Conservation (phyloP, 2,888 invertebrate species). For the Drosophila percnosoma region DNA sequence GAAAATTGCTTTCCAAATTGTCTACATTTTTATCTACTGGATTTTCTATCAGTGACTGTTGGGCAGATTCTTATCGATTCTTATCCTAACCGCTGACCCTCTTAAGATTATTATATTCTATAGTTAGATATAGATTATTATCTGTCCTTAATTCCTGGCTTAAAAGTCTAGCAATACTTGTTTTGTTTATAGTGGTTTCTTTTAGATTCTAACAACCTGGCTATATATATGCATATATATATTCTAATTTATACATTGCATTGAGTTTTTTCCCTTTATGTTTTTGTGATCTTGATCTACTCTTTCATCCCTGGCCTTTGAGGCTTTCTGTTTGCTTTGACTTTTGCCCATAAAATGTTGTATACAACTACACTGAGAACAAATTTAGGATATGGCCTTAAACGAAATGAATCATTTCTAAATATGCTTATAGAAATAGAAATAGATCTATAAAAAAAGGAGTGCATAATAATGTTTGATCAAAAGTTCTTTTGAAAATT, state of each 20-base stretch:
- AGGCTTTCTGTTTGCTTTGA: slow-evolving; percentile 20
- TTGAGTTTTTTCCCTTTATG: not conserved
- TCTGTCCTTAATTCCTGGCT: not conserved
- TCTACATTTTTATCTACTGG: not conserved
- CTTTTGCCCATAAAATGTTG: slow-evolving; percentile 49
- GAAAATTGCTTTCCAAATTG: not conserved
- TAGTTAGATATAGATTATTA: not conserved
- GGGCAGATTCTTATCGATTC: not conserved
- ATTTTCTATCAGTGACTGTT: not conserved
- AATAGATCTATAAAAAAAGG: not conserved
- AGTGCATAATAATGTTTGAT: rapidly evolving
- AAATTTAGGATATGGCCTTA: not conserved
- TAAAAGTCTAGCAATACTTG: not conserved
- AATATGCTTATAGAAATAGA: not conserved
- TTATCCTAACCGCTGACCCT: not conserved
- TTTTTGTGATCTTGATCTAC: slow-evolving; percentile 68
- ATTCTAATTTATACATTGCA: not conserved
- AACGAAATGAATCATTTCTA: not conserved
- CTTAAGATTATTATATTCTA: not conserved
- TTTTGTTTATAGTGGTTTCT: not conserved
- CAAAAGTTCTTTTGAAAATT: not conserved
- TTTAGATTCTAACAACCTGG: not conserved
- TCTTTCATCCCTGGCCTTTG: slow-evolving; percentile 69
- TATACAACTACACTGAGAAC: slow-evolving; percentile 3
- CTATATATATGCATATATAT: not conserved